phyloP scores from a whole-genome alignment of 2,113 vertebrate genomes.

The Centrocercus urophasianus region DNA sequence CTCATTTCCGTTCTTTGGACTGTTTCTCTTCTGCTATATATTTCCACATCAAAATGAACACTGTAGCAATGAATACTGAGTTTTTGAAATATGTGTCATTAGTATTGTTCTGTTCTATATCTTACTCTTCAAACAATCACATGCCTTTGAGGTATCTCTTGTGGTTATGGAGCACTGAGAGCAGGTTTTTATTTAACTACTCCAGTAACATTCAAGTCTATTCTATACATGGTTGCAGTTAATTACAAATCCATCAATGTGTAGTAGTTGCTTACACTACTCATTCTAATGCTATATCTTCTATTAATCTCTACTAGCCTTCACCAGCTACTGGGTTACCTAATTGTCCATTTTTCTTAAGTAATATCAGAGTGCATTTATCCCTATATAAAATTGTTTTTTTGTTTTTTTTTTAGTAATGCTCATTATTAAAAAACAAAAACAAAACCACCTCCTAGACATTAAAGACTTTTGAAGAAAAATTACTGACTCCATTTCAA shows the following conservation, averaged over 20 bases:
- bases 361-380: background rate
- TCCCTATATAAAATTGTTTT: background rate
- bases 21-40: background rate
- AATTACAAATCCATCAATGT: background rate
- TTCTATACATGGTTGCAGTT: background rate
- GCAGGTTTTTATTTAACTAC: background rate
- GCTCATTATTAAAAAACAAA: background rate
- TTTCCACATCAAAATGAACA: background rate
- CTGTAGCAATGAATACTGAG: background rate
- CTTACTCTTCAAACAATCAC: background rate
- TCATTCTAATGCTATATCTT: background rate
- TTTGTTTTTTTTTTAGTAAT: background rate
- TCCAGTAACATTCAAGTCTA: background rate
- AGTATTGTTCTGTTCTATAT: background rate
- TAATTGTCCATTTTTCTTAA: background rate
- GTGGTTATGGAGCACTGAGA: background rate
- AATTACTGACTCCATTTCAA: background rate
- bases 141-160: background rate
- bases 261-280: background rate
- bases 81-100: background rate
- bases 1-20: background rate
- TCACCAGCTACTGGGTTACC: background rate
- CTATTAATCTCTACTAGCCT: background rate
- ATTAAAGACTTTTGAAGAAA: background rate
- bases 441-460: background rate